Conservation (phyloP, 37 sponge, comb jelly and placozoan species). For the Spongia lamella region DNA sequence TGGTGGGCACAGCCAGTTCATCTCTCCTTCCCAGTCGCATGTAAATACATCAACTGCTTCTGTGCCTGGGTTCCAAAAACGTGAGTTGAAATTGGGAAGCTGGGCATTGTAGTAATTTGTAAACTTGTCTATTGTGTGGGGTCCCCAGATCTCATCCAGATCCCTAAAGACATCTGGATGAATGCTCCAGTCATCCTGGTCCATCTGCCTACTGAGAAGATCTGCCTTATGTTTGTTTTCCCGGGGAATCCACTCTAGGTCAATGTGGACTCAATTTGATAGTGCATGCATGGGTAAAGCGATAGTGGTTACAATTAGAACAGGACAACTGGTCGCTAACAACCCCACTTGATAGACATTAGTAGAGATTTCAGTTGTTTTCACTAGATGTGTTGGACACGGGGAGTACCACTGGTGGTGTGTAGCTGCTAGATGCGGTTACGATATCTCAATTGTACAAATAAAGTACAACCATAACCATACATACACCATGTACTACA, state of each 20-base stretch:
- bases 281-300: too few relatives aligned
- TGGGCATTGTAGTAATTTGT: conserved; percentile 13
- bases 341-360: too few relatives aligned
- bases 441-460: too few relatives aligned
- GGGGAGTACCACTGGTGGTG: too few relatives aligned
- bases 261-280: conserved; percentile 21
- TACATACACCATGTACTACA: too few relatives aligned
- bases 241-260: conserved; percentile 43
- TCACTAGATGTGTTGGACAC: too few relatives aligned
- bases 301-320: too few relatives aligned
- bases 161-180: conserved; percentile 3
- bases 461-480: too few relatives aligned
- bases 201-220: conserved; percentile 12
- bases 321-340: too few relatives aligned
- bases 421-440: too few relatives aligned
- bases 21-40: conserved; percentile 22
- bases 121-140: conserved; percentile 30
- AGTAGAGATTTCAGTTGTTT: too few relatives aligned
- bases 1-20: conserved; percentile 40
- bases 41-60: conserved; percentile 54
- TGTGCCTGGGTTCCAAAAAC: too few relatives aligned
- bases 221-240: conserved; percentile 30
- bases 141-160: conserved; percentile 28
- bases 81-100: conserved; percentile 10
- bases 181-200: conserved; percentile 36